Evolutionary conservation across 2,797 vertebrate species (phyloP).

Genomic region (Discoglossus pictus): DNA sequence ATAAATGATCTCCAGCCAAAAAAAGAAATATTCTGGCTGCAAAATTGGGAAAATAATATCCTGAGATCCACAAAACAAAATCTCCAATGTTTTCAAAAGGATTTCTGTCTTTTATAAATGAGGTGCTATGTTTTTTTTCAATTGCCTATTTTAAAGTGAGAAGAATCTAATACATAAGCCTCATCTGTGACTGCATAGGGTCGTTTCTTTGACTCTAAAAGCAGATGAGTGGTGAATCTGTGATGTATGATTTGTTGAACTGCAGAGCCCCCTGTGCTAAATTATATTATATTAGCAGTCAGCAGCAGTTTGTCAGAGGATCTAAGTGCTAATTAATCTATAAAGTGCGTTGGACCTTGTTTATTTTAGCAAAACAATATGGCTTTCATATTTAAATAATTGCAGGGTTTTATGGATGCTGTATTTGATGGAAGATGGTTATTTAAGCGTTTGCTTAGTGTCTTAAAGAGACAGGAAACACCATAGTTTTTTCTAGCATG

Average conservation of each 20-base stretch:
- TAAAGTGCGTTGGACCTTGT: conserved; percentile 25
- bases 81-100: no score
- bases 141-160: no score
- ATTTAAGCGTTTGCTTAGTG: conserved; percentile 14
- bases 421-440: conserved; percentile 8
- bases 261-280: conserved; percentile 58
- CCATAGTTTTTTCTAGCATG: no score
- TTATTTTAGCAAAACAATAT: conserved; percentile 41
- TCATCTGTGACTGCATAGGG: neutral
- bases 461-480: no score
- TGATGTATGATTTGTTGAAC: conserved; percentile 49
- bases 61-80: no score
- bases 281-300: conserved; percentile 42
- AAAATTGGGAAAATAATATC: no score
- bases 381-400: conserved; percentile 29
- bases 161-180: no score
- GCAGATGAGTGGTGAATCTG: conserved; percentile 15
- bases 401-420: conserved; percentile 25
- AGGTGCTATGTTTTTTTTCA: no score
- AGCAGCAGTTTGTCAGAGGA: conserved; percentile 30
- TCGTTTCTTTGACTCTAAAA: neutral
- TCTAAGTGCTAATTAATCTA: conserved; percentile 44
- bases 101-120: no score
- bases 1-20: no score
- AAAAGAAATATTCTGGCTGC: no score